Conservation (phyloP, 64 coral and sea anemone species). For the Montipora sp. region DNA sequence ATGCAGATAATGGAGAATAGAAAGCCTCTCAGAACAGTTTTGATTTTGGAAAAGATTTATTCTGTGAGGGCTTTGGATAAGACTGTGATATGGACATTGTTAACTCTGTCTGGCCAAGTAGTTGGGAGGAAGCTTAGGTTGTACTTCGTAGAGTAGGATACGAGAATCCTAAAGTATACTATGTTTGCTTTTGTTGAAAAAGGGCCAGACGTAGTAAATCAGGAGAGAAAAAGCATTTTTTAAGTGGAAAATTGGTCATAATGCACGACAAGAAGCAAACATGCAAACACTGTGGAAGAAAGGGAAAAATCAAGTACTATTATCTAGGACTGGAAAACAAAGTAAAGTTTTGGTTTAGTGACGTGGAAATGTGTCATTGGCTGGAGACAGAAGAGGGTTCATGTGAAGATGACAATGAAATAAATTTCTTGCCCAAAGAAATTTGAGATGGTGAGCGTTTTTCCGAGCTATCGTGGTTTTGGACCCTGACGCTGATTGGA, state of each 20-base stretch:
- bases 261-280: neutral
- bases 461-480: conserved; percentile 46
- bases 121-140: too few species aligned
- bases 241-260: conserved; percentile 22
- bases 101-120: too few species aligned
- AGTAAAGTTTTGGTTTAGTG: conserved; percentile 4
- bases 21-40: too few species aligned
- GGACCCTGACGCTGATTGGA: conserved; percentile 32
- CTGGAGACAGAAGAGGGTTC: neutral
- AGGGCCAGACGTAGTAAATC: neutral
- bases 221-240: neutral
- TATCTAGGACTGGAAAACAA: neutral
- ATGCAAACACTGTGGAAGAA: conserved; percentile 22
- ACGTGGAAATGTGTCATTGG: conserved; percentile 18
- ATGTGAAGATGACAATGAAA: neutral
- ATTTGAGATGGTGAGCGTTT: conserved; percentile 62
- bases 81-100: too few species aligned
- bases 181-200: conserved; percentile 31
- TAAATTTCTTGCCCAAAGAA: neutral
- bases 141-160: too few species aligned
- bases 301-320: conserved; percentile 21
- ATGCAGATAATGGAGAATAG: too few species aligned
- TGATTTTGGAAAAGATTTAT: too few species aligned
- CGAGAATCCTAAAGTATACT: neutral
- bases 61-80: too few species aligned